Percentiles rank a stretch among this genome's conserved stretches.
phyloP scores from a whole-genome alignment of 1,140 invertebrate genomes.

The Lerema accius region DNA sequence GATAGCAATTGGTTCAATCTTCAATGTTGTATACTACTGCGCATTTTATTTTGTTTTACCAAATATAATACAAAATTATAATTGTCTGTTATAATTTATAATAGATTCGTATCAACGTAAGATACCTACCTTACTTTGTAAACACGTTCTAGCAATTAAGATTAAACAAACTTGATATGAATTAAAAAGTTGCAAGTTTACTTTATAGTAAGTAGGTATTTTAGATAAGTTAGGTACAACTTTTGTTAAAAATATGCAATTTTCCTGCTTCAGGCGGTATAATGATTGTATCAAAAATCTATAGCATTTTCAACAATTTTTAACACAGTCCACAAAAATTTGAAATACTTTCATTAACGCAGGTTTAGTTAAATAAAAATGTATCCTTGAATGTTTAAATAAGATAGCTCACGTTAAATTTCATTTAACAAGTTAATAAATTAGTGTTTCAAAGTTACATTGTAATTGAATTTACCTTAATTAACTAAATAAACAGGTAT shows the following conservation, averaged over 20 bases:
- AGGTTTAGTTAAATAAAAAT: no score
- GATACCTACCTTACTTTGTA: constrained; percentile 15
- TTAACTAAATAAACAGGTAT: no score
- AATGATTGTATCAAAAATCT: no score
- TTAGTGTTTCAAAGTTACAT: no score
- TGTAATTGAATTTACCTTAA: no score
- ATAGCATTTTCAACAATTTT: no score
- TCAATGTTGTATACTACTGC: neutral
- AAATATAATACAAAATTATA: neutral
- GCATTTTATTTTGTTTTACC: neutral
- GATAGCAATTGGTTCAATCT: neutral
- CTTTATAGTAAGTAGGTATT: neutral
- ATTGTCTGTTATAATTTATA: constrained; percentile 7
- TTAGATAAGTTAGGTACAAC: neutral
- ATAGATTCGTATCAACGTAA: constrained; percentile 1
- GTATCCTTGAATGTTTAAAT: no score
- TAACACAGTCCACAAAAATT: no score
- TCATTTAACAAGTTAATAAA: no score
- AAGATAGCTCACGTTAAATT: no score
- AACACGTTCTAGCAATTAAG: constrained; percentile 20
- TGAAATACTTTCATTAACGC: no score
- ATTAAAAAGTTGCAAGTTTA: constrained; percentile 16
- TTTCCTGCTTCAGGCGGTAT: no score
- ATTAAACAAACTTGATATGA: constrained; percentile 22
- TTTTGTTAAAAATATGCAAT: neutral